phyloP scores from a whole-genome alignment of 2,797 vertebrate species.

The Sebastes variabilis region DNA sequence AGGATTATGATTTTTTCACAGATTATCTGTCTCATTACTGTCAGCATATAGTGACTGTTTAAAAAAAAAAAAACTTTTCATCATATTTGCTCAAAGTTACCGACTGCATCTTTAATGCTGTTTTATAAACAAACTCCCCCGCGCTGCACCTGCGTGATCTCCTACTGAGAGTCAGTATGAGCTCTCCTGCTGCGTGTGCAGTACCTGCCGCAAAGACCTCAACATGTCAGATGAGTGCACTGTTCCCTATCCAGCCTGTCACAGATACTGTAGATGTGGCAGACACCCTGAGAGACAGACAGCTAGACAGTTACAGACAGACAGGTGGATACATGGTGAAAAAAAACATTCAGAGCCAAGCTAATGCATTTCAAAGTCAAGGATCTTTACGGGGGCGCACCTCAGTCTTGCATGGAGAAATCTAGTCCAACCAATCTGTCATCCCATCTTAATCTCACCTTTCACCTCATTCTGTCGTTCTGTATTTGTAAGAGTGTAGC shows the following conservation, averaged over 20 bases:
- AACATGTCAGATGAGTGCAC: conserved; percentile 21
- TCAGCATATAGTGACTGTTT: too few relatives aligned
- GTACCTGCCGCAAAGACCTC: conserved; percentile 5
- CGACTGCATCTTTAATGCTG: background rate
- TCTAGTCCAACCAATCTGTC: conserved; percentile 17
- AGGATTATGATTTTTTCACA: too few relatives aligned
- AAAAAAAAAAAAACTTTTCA: too few relatives aligned
- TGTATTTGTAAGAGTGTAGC: conserved; percentile 18
- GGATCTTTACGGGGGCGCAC: background rate
- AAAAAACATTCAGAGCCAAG: conserved; percentile 6
- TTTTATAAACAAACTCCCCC: background rate
- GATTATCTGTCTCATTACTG: too few relatives aligned
- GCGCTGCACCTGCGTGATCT: background rate
- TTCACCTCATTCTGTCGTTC: conserved; percentile 16
- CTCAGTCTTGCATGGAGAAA: conserved; percentile 3
- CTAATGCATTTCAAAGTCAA: conserved; percentile 28
- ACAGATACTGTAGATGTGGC: conserved; percentile 22
- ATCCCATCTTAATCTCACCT: conserved; percentile 24
- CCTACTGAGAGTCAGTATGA: conserved; percentile 3
- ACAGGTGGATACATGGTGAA: background rate
- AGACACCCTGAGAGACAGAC: conserved; percentile 16
- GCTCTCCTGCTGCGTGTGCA: background rate
- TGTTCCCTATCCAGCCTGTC: conserved; percentile 32
- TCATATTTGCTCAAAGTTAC: background rate
- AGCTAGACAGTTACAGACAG: conserved; percentile 24